Evolutionary conservation across 2,888 invertebrate genomes (phyloP), one percentile per base, ranked within the genome.

Genomic region (Ectemnius continuus): DNA sequence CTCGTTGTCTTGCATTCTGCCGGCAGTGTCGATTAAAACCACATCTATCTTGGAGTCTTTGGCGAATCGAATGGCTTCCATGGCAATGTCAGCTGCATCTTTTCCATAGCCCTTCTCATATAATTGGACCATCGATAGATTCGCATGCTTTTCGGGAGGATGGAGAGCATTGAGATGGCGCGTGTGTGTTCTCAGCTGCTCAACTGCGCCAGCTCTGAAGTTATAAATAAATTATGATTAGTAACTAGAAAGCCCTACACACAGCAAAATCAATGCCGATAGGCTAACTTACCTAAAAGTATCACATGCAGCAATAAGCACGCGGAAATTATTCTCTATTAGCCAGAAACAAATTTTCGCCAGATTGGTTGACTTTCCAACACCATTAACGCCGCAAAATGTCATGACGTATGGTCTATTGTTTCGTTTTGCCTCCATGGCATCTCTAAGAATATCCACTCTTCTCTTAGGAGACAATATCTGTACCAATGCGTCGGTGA

Each of bases 1-100:
- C 89, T 99, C 99, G 91, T 99, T 99, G 92, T 99, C 99, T 92
- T 99, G 99, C 99, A 99, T 99, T 74, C 99, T 94, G n/a, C 99
- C 99, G 48, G 99, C 99, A 0, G 99, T 99, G 91, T 99, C 99
- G 18, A 99, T 94, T n/a, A 99, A 92, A 0, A 99, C 99, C 11
- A 99, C 94, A 92, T 99, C 98, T 68, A 97, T 93, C 67, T 92
- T 93, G 0, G 94, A 92, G 86, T 98, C 98, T 65, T 94, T 93
- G 0, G 99, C 98, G 91, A 93, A 96, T 69, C 95, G 95, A 80
- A 99, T 98, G 0, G 99, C 99, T 90, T 99, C 98, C 95, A 97
- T 96, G 0, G 99, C 99, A 83, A 99, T 98, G 16, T 98, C 98
- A 11, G 99, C 99, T 0, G 99, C 98, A 92, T 99, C 99, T 91